These are phyloP conservation scores for Drosophila triauraria DNA, from an alignment of 1,140 invertebrate species.

Conservation along the genomic window DNA sequence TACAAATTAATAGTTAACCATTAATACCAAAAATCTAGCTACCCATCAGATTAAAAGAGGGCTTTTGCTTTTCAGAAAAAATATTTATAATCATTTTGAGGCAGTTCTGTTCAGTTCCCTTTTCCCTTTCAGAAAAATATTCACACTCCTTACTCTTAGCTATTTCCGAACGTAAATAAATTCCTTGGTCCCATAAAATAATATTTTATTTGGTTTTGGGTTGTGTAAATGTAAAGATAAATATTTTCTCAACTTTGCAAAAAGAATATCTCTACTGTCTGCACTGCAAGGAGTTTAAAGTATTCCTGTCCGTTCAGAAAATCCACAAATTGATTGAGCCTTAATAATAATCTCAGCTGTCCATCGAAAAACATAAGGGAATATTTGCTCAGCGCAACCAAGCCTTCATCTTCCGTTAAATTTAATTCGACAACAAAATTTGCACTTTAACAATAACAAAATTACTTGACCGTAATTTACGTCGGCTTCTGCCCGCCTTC, in stretches of 20 bases:
- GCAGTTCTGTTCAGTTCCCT: too few species aligned
- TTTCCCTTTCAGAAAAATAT: not conserved
- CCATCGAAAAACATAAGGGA: not conserved
- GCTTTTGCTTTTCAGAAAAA: not conserved
- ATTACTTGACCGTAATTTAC: slow-evolving; percentile 2
- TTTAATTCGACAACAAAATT: slow-evolving; percentile 14
- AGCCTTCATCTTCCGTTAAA: slow-evolving; percentile 28
- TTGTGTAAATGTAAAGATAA: not conserved
- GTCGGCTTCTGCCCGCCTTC: not conserved
- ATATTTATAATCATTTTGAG: not conserved
- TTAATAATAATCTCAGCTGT: too few species aligned
- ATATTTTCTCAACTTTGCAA: too few species aligned
- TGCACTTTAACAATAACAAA: slow-evolving; percentile 11
- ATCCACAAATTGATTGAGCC: too few species aligned
- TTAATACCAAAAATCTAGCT: not conserved
- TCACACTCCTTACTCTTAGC: too few species aligned
- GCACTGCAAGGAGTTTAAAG: too few species aligned
- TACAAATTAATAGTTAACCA: slow-evolving; percentile 14
- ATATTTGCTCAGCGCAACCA: slow-evolving; percentile 4
- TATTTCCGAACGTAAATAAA: not conserved
- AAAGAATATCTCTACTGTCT: too few species aligned
- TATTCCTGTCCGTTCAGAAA: not conserved
- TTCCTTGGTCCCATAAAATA: not conserved
- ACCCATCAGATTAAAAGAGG: too few species aligned
- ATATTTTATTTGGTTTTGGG: not conserved